phyloP scores from a whole-genome alignment of 1,140 invertebrate species.

The Trichomalopsis sarcophagae region DNA sequence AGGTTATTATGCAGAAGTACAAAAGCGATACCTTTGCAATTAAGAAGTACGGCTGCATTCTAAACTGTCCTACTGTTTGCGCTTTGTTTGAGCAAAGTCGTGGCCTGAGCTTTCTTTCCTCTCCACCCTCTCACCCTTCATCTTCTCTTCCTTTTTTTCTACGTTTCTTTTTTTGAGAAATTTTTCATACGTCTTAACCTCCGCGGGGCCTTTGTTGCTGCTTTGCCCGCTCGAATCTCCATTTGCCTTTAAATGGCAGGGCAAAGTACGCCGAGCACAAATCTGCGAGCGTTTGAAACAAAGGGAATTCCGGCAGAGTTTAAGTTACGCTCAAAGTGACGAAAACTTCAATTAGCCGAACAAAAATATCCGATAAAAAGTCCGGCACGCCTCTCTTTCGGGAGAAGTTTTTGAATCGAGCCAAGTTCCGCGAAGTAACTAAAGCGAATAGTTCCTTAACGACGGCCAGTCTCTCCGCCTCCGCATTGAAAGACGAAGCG shows the following conservation, averaged over 20 bases:
- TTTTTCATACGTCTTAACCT: constrained; percentile 52
- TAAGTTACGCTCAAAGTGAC: neutral
- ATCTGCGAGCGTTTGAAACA: neutral
- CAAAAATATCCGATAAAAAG: neutral
- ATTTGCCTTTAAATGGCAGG: neutral
- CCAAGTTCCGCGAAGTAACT: neutral
- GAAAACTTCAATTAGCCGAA: neutral
- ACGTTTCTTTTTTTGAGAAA: constrained; percentile 25
- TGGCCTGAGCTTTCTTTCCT: neutral
- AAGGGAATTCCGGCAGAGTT: neutral
- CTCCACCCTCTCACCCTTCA: neutral
- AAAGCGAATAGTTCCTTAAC: constrained; percentile 12
- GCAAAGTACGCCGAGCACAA: neutral
- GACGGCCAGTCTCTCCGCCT: neutral
- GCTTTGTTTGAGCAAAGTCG: constrained; percentile 61
- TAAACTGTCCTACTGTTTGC: constrained; percentile 52
- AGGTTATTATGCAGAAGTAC: constrained; percentile 69
- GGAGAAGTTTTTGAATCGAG: neutral
- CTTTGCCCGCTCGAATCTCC: neutral
- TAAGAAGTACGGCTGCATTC: constrained; percentile 60
- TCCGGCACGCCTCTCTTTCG: neutral
- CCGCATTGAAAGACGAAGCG: neutral
- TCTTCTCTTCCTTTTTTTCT: constrained; percentile 38
- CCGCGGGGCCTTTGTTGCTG: constrained; percentile 32
- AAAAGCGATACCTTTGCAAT: constrained; percentile 69